Conservation (phyloP, 2,113 vertebrate species). For the Chlorodrepanis virens region DNA sequence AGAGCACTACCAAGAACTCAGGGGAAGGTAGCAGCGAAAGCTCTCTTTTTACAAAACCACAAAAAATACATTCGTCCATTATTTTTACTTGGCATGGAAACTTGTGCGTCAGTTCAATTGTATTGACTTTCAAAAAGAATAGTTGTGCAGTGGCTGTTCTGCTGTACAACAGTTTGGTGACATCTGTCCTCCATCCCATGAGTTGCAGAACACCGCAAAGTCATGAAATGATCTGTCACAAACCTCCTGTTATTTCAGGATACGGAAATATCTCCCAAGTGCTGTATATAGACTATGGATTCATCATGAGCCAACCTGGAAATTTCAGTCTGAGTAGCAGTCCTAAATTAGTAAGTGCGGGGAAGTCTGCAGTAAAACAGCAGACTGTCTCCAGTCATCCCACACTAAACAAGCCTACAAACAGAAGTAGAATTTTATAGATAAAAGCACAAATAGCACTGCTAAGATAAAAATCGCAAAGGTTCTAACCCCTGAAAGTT, state of each 20-base stretch:
- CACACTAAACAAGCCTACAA: not conserved
- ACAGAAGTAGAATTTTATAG: not conserved
- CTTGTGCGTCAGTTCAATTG: not conserved
- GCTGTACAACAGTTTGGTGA: not conserved
- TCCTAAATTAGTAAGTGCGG: slow-evolving; percentile 31
- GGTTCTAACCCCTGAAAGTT: not conserved
- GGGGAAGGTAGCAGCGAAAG: not conserved
- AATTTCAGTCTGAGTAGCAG: not conserved
- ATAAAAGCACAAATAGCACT: not conserved
- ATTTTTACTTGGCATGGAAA: not conserved
- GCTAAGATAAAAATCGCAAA: not conserved
- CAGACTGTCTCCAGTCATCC: not conserved
- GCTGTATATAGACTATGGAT: not conserved
- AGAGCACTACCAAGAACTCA: not conserved
- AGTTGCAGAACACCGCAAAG: fast-evolving
- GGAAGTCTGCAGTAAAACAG: not conserved
- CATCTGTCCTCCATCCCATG: not conserved
- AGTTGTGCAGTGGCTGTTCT: not conserved
- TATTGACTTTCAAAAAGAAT: not conserved
- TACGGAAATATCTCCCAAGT: not conserved
- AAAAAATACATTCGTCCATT: not conserved
- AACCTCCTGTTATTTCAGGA: slow-evolving; percentile 33
- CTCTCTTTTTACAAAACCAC: not conserved
- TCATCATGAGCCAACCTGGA: slow-evolving; percentile 35
- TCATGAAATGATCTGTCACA: not conserved